Evolutionary conservation across 1,140 invertebrate genomes (phyloP).

Genomic region (Brachionus manjavacas): DNA sequence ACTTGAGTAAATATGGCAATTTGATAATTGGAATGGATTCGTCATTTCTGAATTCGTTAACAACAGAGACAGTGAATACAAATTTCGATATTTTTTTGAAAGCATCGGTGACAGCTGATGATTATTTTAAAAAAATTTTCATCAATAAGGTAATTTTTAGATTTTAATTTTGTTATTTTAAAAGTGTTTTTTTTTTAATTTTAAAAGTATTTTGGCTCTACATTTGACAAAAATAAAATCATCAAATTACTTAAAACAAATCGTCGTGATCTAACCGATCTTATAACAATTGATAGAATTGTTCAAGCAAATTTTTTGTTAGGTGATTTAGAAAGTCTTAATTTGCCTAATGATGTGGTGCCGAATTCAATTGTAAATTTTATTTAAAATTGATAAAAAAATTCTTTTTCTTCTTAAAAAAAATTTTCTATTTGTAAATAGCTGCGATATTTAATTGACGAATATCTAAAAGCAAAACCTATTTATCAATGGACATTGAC

Average conservation of each 20-base stretch:
- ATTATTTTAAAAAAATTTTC: background rate
- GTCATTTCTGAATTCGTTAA: background rate
- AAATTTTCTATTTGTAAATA: background rate
- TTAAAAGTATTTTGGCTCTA: background rate
- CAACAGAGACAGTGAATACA: background rate
- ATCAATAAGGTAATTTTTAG: background rate
- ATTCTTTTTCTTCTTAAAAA: too few species aligned
- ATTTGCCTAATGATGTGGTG: background rate
- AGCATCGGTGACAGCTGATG: background rate
- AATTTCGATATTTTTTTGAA: background rate
- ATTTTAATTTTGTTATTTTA: background rate
- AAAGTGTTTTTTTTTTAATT: background rate
- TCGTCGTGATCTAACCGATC: background rate
- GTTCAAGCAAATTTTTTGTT: background rate
- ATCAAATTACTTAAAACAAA: background rate
- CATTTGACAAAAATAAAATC: background rate
- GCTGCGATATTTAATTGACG: background rate
- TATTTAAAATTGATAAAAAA: too few species aligned
- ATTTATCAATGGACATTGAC: background rate
- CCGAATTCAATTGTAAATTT: background rate
- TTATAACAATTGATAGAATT: background rate
- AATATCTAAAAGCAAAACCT: background rate
- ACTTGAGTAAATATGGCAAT: background rate
- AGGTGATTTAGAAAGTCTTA: background rate
- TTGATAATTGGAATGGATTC: background rate